A percentile compares a stretch with the other conserved stretches of the same genome.
These are phyloP conservation scores for Aythya baeri DNA, from an alignment of 2,113 vertebrate species.

Conservation along the genomic window DNA sequence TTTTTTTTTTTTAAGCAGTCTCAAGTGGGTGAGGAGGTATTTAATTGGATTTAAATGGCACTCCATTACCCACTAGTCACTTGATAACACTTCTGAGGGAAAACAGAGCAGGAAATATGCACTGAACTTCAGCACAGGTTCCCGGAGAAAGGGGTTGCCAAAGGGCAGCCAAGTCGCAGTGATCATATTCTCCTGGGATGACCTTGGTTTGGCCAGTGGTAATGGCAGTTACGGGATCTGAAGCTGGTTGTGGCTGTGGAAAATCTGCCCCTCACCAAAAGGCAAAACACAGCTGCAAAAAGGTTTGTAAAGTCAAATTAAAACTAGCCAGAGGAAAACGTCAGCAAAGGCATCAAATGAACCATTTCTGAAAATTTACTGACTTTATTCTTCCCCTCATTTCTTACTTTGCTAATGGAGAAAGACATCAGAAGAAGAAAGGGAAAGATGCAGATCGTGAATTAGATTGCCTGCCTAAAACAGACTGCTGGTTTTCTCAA, in stretches of 20 bases:
- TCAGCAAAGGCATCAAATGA: neutral
- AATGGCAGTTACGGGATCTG: neutral
- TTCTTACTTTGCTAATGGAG: fast-evolving
- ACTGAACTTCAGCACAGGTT: neutral
- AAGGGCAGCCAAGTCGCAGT: neutral
- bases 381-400: fast-evolving
- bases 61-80: neutral
- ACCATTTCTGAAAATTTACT: neutral
- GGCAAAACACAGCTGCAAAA: neutral
- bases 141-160: neutral
- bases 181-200: neutral
- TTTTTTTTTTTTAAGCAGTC: neutral
- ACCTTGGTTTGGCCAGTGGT: neutral
- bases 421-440: neutral
- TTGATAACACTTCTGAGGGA: neutral
- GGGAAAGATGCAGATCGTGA: fast-evolving
- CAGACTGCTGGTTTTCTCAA: fast-evolving
- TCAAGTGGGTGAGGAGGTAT: neutral
- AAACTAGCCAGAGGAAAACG: neutral
- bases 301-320: neutral
- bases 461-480: fast-evolving
- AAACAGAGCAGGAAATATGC: fast-evolving
- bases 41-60: neutral
- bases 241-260: neutral
- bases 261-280: neutral